Base-by-base conservation (phyloP, 2,888 invertebrate genomes). In the Trichacis sp. region DNA sequence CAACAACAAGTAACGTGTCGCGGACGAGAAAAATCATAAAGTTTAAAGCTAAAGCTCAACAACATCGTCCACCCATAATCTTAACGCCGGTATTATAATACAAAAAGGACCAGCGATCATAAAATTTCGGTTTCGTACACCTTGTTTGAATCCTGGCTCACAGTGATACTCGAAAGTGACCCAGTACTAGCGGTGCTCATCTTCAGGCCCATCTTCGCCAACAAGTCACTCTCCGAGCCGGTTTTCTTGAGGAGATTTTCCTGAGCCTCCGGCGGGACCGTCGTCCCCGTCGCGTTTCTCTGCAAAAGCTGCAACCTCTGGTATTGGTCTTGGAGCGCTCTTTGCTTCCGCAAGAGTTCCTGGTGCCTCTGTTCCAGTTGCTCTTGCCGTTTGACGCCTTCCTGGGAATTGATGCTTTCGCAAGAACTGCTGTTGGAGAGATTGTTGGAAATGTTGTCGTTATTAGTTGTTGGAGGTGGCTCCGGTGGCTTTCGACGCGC, bases 61-160 rank as follows among this genome's bases (percentile, higher is more conserved):
- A 29, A 29, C 29, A 29, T n/a, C n/a, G n/a, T n/a, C n/a, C n/a
- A n/a, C n/a, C n/a, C n/a, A n/a, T n/a, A n/a, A n/a, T n/a, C n/a
- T n/a, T n/a, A n/a, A n/a, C n/a, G n/a, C n/a, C n/a, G n/a, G n/a
- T n/a, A n/a, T n/a, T n/a, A n/a, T n/a, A n/a, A n/a, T n/a, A n/a
- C n/a, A n/a, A n/a, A 30, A 36, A 30, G 29, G 2, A 19, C 14
- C 20, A 19, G 19, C 85, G 86, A 91, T 93, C 93, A 96, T 89
- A 96, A 93, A 87, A 96, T 96, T 85, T 96, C 96, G 73, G 96
- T 96, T 88, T 96, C 95, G 85, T 95, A 96, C 74, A 94, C 91
- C 86, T 94, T 65, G 17, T 46, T 70, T 2, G 12, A 14, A 14
- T 43, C 59, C 60, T 43, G 64, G 65, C 80, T 78, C 1, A 74